Conservation (phyloP, 2,113 vertebrate genomes). For the Gadus macrocephalus region DNA sequence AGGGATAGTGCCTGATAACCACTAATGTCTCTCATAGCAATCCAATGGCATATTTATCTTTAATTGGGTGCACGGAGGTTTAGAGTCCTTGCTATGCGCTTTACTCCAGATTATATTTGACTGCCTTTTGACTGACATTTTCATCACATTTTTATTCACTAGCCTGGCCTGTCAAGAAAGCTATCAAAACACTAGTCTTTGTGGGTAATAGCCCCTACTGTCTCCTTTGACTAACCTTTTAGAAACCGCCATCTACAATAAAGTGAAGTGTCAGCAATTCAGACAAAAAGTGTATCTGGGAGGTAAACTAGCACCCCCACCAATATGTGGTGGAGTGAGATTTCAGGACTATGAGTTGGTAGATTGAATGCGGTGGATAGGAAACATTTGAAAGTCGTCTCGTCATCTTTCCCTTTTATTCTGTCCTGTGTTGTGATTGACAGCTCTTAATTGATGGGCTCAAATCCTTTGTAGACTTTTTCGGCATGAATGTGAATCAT, state of each 20-base stretch:
- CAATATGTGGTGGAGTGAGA: not conserved
- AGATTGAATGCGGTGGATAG: not conserved
- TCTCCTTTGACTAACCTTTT: constrained; percentile 51
- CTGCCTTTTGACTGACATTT: constrained; percentile 62
- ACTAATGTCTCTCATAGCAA: constrained; percentile 32
- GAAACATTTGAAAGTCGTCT: not conserved
- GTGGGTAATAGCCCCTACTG: constrained; percentile 38
- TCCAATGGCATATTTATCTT: constrained; percentile 52
- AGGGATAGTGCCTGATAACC: constrained; percentile 54
- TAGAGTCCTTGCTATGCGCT: constrained; percentile 29
- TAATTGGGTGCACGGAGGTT: constrained; percentile 56
- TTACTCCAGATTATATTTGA: constrained; percentile 58
- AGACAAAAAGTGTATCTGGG: constrained; percentile 33
- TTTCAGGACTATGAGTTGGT: constrained; percentile 6
- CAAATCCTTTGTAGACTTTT: too few relatives aligned
- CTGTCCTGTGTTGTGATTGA: too few relatives aligned
- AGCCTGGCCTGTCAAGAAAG: constrained; percentile 35
- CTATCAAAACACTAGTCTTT: constrained; percentile 51
- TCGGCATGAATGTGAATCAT: too few relatives aligned
- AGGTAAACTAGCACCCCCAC: constrained; percentile 25
- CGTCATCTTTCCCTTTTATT: too few relatives aligned
- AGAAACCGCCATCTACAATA: constrained; percentile 43
- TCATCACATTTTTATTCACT: constrained; percentile 42
- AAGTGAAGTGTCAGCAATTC: constrained; percentile 51
- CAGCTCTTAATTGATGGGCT: too few relatives aligned